Evolutionary conservation across 2,113 vertebrate genomes (phyloP).

Genomic region (Solea solea): DNA sequence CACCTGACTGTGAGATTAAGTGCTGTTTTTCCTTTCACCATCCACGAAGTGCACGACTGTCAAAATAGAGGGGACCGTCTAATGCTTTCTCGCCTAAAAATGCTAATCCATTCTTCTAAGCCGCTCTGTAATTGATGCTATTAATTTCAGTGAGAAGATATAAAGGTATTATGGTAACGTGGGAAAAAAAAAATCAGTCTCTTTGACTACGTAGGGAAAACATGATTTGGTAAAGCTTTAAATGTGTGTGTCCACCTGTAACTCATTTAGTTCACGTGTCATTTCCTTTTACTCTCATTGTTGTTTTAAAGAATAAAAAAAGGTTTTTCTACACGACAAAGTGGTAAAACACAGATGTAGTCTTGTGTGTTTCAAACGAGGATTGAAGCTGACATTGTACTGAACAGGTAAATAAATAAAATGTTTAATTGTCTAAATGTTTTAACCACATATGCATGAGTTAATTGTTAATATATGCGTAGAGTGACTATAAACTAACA

Average conservation of each 20-base stretch:
- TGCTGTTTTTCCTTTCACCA: too few species aligned
- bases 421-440: too few species aligned
- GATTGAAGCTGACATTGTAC: too few species aligned
- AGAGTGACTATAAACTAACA: too few species aligned
- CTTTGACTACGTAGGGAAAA: not conserved
- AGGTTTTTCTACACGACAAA: too few species aligned
- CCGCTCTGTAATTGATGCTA: slow-evolving; percentile 40
- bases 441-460: too few species aligned
- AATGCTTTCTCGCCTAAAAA: slow-evolving; percentile 27
- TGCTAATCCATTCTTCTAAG: slow-evolving; percentile 44
- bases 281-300: not conserved
- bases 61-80: slow-evolving; percentile 2
- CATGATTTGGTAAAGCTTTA: slow-evolving; percentile 36
- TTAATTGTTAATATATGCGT: too few species aligned
- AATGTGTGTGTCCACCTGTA: slow-evolving; percentile 20
- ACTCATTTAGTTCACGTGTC: not conserved
- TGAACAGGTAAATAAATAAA: too few species aligned
- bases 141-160: slow-evolving; percentile 49
- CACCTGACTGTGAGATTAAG: too few species aligned
- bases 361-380: too few species aligned
- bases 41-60: not conserved
- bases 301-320: slow-evolving; percentile 1
- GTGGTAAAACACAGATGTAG: too few species aligned
- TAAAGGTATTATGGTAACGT: slow-evolving; percentile 49
- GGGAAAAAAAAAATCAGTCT: slow-evolving; percentile 22